Evolutionary conservation across 2,797 vertebrate species (phyloP), one percentile per base, ranked within the genome.

Genomic region (Catharus ustulatus): DNA sequence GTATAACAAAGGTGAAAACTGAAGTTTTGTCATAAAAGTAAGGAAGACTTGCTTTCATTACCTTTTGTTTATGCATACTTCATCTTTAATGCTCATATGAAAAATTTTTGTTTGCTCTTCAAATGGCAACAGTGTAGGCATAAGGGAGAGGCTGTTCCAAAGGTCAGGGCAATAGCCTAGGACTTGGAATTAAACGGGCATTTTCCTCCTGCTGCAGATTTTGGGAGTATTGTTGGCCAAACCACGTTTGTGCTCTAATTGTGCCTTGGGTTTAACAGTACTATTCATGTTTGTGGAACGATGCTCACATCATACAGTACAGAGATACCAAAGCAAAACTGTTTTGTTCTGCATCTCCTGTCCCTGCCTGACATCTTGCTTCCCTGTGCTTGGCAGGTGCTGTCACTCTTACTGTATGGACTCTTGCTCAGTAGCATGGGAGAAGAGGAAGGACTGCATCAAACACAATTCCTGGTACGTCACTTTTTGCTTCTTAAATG

Each of bases 381-480:
- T 95, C 51, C 80, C 10, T 29, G 15, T 97, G n/a, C 82, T 93
- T 96, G 85, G 51, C 91, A 97, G 96, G 95, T 94, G 96, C 92
- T 93, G 52, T 84, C 93, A 96, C 77, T 96, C 48, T 61, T 96
- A 61, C 96, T 97, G 97, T 94, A 97, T 97, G 97, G 97, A 97
- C 96, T 95, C 97, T 97, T 95, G 97, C 91, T 97, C 95, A 89
- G 74, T 89, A 96, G 95, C 89, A 97, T 97, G 97, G 97, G 96
- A 94, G 96, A 97, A 97, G 96, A 97, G 89, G 96, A 96, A 94
- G 96, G 96, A 97, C 69, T 96, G 38, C 97, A 93, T 76, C 96
- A 96, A 71, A 82, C 97, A 22, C 97, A 93, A 19, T 88, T 97
- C 94, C 83, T 97, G 96, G 97, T 97, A 94, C 5, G 96, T 94